phyloP scores from a whole-genome alignment of 2,113 vertebrate genomes.

The Takifugu bimaculatus region DNA sequence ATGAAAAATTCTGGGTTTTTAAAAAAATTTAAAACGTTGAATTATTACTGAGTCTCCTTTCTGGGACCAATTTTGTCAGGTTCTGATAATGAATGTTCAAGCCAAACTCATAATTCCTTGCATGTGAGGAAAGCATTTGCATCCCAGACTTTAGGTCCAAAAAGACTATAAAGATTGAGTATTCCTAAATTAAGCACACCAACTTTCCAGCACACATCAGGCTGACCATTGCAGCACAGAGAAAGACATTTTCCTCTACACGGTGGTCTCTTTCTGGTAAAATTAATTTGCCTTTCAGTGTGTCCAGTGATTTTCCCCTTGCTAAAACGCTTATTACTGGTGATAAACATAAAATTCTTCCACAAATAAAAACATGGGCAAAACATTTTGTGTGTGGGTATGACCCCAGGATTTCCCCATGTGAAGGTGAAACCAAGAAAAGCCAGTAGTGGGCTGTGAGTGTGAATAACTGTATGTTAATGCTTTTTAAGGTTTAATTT shows the following conservation, averaged over 20 bases:
- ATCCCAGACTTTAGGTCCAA: no score
- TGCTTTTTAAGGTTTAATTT: constrained; percentile 52
- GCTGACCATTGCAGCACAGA: background rate
- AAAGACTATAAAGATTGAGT: background rate
- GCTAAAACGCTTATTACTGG: constrained; percentile 36
- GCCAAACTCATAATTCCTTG: no score
- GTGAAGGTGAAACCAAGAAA: constrained; percentile 63
- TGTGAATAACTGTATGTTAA: constrained; percentile 51
- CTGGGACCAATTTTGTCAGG: no score
- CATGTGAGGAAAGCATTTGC: no score
- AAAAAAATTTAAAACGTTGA: no score
- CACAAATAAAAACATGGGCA: constrained; percentile 69
- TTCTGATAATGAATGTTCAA: no score
- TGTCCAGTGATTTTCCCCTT: constrained; percentile 58
- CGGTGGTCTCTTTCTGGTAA: constrained; percentile 37
- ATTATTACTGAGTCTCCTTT: no score
- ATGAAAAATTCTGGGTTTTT: no score
- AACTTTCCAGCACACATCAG: constrained; percentile 2
- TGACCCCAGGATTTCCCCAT: constrained; percentile 50
- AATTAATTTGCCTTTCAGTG: constrained; percentile 35
- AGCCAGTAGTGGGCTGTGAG: constrained; percentile 55
- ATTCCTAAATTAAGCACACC: background rate
- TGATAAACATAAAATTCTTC: constrained; percentile 55
- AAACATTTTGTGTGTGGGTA: constrained; percentile 49
- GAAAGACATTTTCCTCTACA: constrained; percentile 19